Base-by-base conservation (phyloP, 1,140 invertebrate species). In the Goniozus legneri region DNA sequence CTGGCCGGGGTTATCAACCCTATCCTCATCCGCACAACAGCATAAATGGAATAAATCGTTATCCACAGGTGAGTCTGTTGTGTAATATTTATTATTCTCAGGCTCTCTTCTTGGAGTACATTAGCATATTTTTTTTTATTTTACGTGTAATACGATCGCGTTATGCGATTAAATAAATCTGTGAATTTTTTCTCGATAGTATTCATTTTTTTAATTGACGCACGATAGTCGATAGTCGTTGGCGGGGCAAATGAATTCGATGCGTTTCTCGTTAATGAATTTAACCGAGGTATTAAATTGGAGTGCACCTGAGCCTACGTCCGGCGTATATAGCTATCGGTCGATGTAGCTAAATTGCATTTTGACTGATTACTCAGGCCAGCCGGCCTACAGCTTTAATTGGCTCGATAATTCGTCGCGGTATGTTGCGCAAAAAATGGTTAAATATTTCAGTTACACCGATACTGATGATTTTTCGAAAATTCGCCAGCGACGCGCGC, bases 1-100 rank as follows among this genome's bases (percentile, higher is more conserved):
- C 85, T 44, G 77, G 77, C 37, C 81, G 91, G 56, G 88, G 89
- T 50, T 95, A 95, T 79, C 92, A 95, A 75, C 89, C 90, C 21
- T 96, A 96, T 79, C 91, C 91, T 18, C 91, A 93, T 65, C 87
- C 89, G 12, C 78, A 78, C 47, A 82, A 81, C 64, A 76, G 78
- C 54, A 85, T 85, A 73, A 92, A 92, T 63, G 87, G 89, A 63
- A 91, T 96, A 80, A 93, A 92, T 77, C 84, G 93, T 75, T 97
- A 97, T 79, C 93, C 92, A 36, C 94, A 93, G 84, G 90, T 91
- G 76, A 77, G 65, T 49, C 19, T 51, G 27, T 18, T 14, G 3
- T 14, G 32, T 27, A 27, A 27, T n/a, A n/a, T n/a, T n/a, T n/a
- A n/a, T n/a, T n/a, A n/a, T n/a, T n/a, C n/a, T n/a, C n/a, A n/a